These are phyloP conservation scores for Ridgeia piscesae DNA, from an alignment of 1,140 invertebrate genomes.

Conservation along the genomic window DNA sequence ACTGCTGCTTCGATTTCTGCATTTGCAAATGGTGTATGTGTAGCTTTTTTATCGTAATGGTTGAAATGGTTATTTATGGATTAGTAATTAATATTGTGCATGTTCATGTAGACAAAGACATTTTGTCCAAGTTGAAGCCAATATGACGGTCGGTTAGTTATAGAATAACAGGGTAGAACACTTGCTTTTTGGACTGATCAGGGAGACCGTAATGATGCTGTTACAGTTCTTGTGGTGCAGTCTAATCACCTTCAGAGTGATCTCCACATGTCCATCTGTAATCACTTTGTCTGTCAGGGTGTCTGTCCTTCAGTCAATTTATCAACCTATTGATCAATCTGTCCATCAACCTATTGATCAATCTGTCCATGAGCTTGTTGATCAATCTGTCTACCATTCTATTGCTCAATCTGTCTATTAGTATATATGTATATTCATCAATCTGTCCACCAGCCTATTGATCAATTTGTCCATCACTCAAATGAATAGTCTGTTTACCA, in stretches of 20 bases:
- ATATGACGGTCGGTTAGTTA: neutral
- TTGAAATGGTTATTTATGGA: too few species aligned
- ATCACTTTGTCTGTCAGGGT: neutral
- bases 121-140: neutral
- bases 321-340: neutral
- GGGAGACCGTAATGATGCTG: neutral
- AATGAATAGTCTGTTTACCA: neutral
- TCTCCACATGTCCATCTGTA: neutral
- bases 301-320: neutral
- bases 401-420: neutral
- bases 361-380: neutral
- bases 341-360: neutral
- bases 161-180: neutral
- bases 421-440: too few species aligned
- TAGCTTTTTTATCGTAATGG: too few species aligned
- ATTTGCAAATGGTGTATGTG: too few species aligned
- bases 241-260: too few species aligned
- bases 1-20: neutral
- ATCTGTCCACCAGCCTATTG: neutral
- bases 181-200: neutral
- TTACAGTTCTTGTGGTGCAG: neutral
- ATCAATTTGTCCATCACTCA: neutral
- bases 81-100: too few species aligned
- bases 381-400: neutral
- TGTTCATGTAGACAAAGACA: neutral